Evolutionary conservation across 2,888 invertebrate species (phyloP).

Genomic region (Stenurella melanura): DNA sequence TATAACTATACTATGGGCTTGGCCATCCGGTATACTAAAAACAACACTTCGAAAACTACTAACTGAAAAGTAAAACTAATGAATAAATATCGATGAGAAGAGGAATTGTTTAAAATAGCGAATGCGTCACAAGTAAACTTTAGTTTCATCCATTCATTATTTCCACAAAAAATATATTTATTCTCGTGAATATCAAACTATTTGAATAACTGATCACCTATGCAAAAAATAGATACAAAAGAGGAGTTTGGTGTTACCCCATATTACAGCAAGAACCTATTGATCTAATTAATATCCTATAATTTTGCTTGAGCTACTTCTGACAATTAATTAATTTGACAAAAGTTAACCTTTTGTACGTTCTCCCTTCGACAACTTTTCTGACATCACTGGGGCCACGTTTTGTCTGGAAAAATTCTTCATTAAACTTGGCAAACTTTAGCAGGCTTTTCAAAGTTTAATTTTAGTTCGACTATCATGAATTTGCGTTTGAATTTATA

Average conservation of each 20-base stretch:
- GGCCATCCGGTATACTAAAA: no score
- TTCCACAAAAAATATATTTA: no score
- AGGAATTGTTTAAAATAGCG: no score
- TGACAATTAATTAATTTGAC: background rate
- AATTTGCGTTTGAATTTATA: background rate
- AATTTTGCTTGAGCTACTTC: background rate
- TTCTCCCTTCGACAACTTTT: background rate
- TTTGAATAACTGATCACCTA: no score
- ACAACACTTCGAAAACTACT: no score
- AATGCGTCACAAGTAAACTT: no score
- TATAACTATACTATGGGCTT: no score
- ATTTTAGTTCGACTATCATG: background rate
- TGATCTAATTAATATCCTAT: background rate
- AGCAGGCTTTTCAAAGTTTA: slow-evolving; percentile 3
- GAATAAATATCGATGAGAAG: no score
- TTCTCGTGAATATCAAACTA: no score
- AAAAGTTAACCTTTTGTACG: background rate
- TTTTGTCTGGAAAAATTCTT: background rate
- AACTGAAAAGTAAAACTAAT: no score
- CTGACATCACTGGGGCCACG: background rate
- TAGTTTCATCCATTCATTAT: no score
- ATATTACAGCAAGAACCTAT: background rate
- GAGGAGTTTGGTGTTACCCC: background rate
- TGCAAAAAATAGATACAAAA: no score
- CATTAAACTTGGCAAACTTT: background rate